These are phyloP conservation scores for Chaetodon auriga DNA, from an alignment of 2,113 vertebrate genomes.

Conservation along the genomic window DNA sequence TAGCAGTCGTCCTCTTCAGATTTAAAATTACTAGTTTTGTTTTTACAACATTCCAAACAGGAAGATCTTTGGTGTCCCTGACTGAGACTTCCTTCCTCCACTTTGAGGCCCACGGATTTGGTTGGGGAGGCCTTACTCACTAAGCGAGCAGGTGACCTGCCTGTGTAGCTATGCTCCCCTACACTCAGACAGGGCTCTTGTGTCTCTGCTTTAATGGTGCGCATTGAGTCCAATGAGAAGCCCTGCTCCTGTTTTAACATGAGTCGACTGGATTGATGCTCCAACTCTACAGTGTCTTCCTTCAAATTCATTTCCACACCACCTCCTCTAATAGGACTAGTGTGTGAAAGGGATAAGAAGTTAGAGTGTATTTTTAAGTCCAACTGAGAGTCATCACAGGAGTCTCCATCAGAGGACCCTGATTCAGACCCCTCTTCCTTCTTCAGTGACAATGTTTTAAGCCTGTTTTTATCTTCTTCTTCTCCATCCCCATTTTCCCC, in stretches of 20 bases:
- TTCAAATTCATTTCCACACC: constrained; percentile 43
- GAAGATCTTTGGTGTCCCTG: constrained; percentile 37
- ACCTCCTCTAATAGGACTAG: constrained; percentile 1
- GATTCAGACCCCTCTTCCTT: constrained; percentile 59
- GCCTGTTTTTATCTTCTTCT: constrained; percentile 21
- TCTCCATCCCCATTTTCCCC: constrained; percentile 55
- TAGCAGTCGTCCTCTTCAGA: constrained; percentile 28
- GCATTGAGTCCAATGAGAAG: constrained; percentile 36
- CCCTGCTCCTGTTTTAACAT: constrained; percentile 49
- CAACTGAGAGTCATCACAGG: constrained; percentile 56
- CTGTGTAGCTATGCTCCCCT: constrained; percentile 78
- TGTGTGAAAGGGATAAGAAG: constrained; percentile 25
- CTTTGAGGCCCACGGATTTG: constrained; percentile 79
- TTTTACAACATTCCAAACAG: constrained; percentile 64
- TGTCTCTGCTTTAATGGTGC: constrained; percentile 60
- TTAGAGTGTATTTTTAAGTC: constrained; percentile 46
- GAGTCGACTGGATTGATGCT: constrained; percentile 40
- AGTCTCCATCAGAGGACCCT: constrained; percentile 55
- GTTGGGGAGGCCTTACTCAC: constrained; percentile 75
- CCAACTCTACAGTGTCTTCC: constrained; percentile 46
- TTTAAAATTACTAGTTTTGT: constrained; percentile 33
- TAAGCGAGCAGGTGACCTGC: constrained; percentile 81
- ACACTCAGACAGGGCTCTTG: constrained; percentile 72
- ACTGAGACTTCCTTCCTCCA: constrained; percentile 73
- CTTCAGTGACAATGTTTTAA: constrained; percentile 48